These are phyloP conservation scores for Perizoma affinitatum DNA, from an alignment of 2,888 invertebrate genomes.

Conservation along the genomic window DNA sequence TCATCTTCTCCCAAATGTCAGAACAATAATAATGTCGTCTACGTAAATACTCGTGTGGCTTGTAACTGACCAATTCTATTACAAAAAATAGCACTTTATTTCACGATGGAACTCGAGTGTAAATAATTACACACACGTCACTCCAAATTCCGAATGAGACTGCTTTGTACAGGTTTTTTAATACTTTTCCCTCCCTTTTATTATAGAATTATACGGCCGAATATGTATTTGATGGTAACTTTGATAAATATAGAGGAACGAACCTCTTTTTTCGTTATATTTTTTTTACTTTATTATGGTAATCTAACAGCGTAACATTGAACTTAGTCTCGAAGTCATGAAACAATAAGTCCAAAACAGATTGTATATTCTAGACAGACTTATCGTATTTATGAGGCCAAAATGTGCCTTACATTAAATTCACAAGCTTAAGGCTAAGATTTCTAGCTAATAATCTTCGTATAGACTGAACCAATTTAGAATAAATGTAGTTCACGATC, in stretches of 20 bases:
- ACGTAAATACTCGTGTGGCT: slow-evolving; percentile 2
- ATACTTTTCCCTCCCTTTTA: neutral
- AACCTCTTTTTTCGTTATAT: neutral
- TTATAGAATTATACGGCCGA: slow-evolving; percentile 3
- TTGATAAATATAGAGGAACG: slow-evolving; percentile 10
- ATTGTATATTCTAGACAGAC: too few species aligned
- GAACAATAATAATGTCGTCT: neutral
- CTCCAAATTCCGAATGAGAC: neutral
- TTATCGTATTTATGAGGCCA: too few species aligned
- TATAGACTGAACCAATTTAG: too few species aligned
- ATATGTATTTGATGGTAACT: slow-evolving; percentile 3
- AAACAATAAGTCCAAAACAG: too few species aligned
- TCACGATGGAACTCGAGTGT: slow-evolving; percentile 8
- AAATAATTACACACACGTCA: slow-evolving; percentile 13
- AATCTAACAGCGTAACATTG: too few species aligned
- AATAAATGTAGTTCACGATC: too few species aligned
- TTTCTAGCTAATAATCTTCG: too few species aligned
- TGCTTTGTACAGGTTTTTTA: slow-evolving; percentile 2
- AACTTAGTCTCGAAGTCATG: too few species aligned
- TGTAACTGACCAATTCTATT: neutral
- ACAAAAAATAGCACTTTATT: neutral
- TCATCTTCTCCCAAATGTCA: neutral
- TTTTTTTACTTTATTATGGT: too few species aligned
- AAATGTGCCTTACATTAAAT: too few species aligned
- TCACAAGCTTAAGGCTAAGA: too few species aligned